These are phyloP conservation scores for Ranitomeya imitator DNA, from an alignment of 2,113 vertebrate genomes.

Conservation along the genomic window DNA sequence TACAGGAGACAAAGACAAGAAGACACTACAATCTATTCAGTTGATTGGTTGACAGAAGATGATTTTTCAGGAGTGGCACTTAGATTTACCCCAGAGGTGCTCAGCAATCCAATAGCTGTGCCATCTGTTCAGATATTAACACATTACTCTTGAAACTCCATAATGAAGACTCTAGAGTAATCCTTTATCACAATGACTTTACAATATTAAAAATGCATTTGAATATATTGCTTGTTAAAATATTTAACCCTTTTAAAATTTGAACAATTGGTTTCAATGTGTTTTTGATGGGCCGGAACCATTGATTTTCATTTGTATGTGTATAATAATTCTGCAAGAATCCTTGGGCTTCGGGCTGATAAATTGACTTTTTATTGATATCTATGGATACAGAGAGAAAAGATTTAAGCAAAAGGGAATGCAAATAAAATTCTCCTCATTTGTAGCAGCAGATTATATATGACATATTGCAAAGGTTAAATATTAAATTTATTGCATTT, in stretches of 20 bases:
- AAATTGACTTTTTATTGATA: conserved; percentile 61
- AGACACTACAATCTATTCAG: conserved; percentile 64
- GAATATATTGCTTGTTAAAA: conserved; percentile 81
- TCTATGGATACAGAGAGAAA: neutral
- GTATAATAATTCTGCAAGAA: conserved; percentile 70
- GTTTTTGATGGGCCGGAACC: conserved; percentile 72
- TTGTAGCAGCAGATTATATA: neutral
- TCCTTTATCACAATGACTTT: conserved; percentile 80
- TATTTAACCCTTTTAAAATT: conserved; percentile 81
- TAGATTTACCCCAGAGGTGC: conserved; percentile 70
- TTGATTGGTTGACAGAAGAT: conserved; percentile 70
- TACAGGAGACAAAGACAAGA: conserved; percentile 48
- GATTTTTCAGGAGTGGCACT: conserved; percentile 72
- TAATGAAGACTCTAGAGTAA: conserved; percentile 80
- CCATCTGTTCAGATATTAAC: conserved; percentile 82
- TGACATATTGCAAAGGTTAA: neutral
- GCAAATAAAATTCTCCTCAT: conserved; percentile 7
- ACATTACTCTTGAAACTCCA: conserved; percentile 77
- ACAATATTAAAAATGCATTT: conserved; percentile 81
- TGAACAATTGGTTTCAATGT: conserved; percentile 75
- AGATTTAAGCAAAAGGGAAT: neutral
- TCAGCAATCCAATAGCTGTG: conserved; percentile 73
- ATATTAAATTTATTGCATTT: neutral
- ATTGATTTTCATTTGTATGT: conserved; percentile 74
- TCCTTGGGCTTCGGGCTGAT: conserved; percentile 63